phyloP scores from a whole-genome alignment of 2,113 vertebrate species.

The Eonycteris spelaea region DNA sequence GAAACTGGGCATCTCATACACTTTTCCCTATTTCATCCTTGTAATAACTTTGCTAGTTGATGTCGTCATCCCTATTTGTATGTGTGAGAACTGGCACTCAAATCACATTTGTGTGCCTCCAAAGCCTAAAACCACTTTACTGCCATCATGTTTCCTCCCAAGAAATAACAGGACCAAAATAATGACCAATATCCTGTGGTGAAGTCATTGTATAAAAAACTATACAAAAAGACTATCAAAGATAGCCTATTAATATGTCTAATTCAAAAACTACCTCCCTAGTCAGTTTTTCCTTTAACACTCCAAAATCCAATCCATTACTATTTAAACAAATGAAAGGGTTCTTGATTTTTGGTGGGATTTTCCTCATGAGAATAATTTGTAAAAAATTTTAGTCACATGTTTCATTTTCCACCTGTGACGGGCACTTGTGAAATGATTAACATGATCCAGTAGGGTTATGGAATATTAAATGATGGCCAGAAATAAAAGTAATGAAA shows the following conservation, averaged over 20 bases:
- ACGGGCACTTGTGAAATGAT: background rate
- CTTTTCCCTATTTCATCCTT: background rate
- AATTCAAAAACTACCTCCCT: background rate
- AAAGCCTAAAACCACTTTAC: background rate
- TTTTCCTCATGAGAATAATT: constrained; percentile 17
- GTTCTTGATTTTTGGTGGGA: background rate
- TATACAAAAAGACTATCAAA: background rate
- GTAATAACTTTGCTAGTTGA: background rate
- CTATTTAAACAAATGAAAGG: background rate
- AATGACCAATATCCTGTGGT: background rate
- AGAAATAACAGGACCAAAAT: constrained; percentile 11
- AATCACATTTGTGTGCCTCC: background rate
- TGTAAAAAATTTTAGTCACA: background rate
- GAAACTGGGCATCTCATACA: background rate
- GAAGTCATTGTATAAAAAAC: background rate
- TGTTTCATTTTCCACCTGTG: constrained; percentile 36
- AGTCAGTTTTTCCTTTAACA: background rate
- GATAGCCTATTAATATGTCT: background rate
- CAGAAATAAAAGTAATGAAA: constrained; percentile 38
- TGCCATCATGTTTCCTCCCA: background rate
- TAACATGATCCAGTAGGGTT: background rate
- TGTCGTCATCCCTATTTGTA: background rate
- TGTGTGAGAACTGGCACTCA: background rate
- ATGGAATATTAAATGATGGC: constrained; percentile 1
- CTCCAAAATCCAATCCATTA: background rate